Base-by-base conservation (phyloP, 2,797 vertebrate species). In the Ispidina picta region DNA sequence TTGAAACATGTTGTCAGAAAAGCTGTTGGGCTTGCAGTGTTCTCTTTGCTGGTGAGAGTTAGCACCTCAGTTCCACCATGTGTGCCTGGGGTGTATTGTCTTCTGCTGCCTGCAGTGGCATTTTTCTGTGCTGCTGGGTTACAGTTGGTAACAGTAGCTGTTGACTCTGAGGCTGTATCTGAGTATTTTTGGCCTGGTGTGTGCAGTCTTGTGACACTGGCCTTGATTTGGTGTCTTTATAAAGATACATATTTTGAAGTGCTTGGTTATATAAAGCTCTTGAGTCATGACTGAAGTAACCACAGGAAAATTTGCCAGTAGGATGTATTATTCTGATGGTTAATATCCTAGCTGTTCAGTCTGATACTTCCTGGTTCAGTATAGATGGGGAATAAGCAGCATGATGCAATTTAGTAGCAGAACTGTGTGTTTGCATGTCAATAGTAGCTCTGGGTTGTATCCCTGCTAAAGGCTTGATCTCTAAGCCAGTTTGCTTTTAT, bases 231-330 rank as follows among this genome's bases (percentile, higher is more conserved):
- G 33, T 83, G n/a, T 51, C 4, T 63, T 23, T 90, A 81, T 60
- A 83, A 33, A 77, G 64, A 77, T 39, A n/a, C 55, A 15, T 75
- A 4, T 74, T 86, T 92, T 92, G 65, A 89, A 88, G 37, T 46
- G 58, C 85, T 76, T 89, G 89, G 89, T 96, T 97, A 94, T 96
- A 96, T 96, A 93, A 96, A 97, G 88, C 72, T 87, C 64, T 93
- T 97, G 96, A 96, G 83, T 96, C 95, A 94, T 96, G 97, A 95
- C 86, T 95, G 86, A 95, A 95, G 87, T 95, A 96, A 96, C 89
- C 90, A 96, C 85, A 94, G 89, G 93, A 96, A 96, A 89, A 95
- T 88, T 79, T 87, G 71, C 86, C 86, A 77, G 65, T 87, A 76
- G 65, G 90, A 89, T 68, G 76, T 70, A 80, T 92, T 84, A 71